phyloP scores from a whole-genome alignment of 2,888 invertebrate species.

The Acrobeloides nanus region DNA sequence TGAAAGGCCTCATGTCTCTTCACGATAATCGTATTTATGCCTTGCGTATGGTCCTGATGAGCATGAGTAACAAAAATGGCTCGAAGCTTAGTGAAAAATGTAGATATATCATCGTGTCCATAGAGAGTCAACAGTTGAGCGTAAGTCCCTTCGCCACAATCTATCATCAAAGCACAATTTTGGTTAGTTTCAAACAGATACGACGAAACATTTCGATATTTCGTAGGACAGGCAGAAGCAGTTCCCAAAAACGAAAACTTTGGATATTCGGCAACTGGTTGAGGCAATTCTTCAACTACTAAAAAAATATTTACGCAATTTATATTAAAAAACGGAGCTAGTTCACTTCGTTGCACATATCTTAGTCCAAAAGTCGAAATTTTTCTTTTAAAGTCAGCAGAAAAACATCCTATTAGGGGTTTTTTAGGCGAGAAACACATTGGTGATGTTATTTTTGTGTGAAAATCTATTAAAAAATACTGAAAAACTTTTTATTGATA shows the following conservation, averaged over 20 bases:
- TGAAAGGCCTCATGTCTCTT: constrained; percentile 21
- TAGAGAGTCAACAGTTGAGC: constrained; percentile 78
- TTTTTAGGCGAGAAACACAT: too few relatives aligned
- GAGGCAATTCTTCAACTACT: too few relatives aligned
- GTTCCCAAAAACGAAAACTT: constrained; percentile 46
- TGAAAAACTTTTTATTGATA: too few relatives aligned
- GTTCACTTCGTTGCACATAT: too few relatives aligned
- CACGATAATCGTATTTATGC: constrained; percentile 44
- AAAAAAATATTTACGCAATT: too few relatives aligned
- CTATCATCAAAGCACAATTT: constrained; percentile 69
- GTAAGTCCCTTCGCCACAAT: constrained; percentile 89
- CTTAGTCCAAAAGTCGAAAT: too few relatives aligned
- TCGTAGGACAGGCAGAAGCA: constrained; percentile 45
- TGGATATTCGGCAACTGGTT: constrained; percentile 65
- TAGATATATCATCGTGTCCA: constrained; percentile 60
- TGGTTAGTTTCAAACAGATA: constrained; percentile 53
- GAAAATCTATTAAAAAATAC: too few relatives aligned
- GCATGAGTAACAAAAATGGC: constrained; percentile 83
- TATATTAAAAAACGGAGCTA: too few relatives aligned
- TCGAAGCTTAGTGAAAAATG: constrained; percentile 56
- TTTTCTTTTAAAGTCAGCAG: too few relatives aligned
- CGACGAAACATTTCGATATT: constrained; percentile 44
- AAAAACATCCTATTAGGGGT: too few relatives aligned
- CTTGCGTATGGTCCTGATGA: constrained; percentile 92
- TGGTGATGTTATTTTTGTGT: too few relatives aligned